Base-by-base conservation (phyloP, 2,797 vertebrate species). In the Threskiornis aethiopicus region DNA sequence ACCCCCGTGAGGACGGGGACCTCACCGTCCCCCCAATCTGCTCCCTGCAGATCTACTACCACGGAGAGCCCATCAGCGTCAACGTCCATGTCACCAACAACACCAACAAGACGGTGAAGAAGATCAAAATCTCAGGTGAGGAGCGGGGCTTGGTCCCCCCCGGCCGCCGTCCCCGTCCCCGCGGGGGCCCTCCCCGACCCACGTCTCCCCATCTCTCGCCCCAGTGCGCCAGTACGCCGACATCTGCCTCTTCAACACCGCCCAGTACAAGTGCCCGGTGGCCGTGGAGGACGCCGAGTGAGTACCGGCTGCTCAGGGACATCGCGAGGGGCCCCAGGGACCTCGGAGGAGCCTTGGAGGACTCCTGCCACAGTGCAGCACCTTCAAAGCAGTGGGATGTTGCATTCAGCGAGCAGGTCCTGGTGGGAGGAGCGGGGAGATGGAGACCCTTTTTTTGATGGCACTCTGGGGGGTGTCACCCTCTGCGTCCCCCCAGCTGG, bases 81-180 rank as follows among this genome's bases (percentile, higher is more conserved):
- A 99, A 99, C 0, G 99, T 99, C 25, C 99, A 99, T 0, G 99
- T 99, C 97, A 99, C 99, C 90, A 99, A 99, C 98, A 99, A 99
- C 97, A 99, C 99, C 95, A 99, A 99, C 98, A 99, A 99, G 98
- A 99, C 98, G 0, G 99, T 99, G 96, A 99, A 99, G 98, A 99
- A 99, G 98, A 99, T 99, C 88, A 99, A 99, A 97, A 99, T 99
- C 95, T 99, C 99, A 80, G 99, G 99, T 99, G 41, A 26, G 70
- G 80, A 51, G 6, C 0, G 2, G 11, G 70, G 35, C 18, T 0
- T 1, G 0, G 3, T 13, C 44, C 29, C 3, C 9, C 9, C 4
- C 17, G 0, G 6, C 22, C 65, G 33, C 18, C 22, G 19, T 46
- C 39, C 22, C n/a, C 1, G 4, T 39, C 19, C 37, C 67, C 0